Evolutionary conservation across 2,113 vertebrate genomes (phyloP), one percentile per base, ranked within the genome.

Genomic region (Peromyscus californicus): DNA sequence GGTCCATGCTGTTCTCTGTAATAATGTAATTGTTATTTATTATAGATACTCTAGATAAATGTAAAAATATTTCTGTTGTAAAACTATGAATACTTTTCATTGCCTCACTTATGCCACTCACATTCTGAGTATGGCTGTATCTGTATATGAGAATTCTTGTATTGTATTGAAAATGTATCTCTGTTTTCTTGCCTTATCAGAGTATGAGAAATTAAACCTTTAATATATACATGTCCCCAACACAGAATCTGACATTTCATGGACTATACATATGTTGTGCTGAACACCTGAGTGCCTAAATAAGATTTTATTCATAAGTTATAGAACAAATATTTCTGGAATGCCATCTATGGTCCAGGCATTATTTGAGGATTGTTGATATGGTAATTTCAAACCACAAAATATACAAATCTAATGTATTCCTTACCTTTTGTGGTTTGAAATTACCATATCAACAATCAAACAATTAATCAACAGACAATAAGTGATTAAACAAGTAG

Each of bases 261-360:
- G 67, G 31, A 76, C 45, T 95, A 19, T 61, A 69, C 4, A 76
- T 89, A 94, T 70, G 10, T 92, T 92, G 33, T 95, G 4, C 36
- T 89, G 42, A 92, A 74, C 90, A 92, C 21, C 31, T 83, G 24
- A 65, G 1, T 90, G 29, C 69, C 48, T 63, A 79, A 90, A 48
- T 57, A 79, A 79, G n/a, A 96, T 85, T 95, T 93, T 16, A 63
- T 95, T 95, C 22, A 36, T 19, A 63, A 51, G 39, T 54, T 93
- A 85, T 86, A 70, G 24, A 94, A 61, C n/a, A 96, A 22, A 22
- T 96, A 94, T 33, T 96, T 94, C 22, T 61, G 45, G 42, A 96
- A 51, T 39, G 54, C 21, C 72, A 78, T 7, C 31, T 51, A 51
- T 89, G 33, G 48, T 29, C 59, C 36, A 86, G 19, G 39, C 26